Evolutionary conservation across 2,113 vertebrate species (phyloP), one percentile per base, ranked within the genome.

Genomic region (Hippotragus niger): DNA sequence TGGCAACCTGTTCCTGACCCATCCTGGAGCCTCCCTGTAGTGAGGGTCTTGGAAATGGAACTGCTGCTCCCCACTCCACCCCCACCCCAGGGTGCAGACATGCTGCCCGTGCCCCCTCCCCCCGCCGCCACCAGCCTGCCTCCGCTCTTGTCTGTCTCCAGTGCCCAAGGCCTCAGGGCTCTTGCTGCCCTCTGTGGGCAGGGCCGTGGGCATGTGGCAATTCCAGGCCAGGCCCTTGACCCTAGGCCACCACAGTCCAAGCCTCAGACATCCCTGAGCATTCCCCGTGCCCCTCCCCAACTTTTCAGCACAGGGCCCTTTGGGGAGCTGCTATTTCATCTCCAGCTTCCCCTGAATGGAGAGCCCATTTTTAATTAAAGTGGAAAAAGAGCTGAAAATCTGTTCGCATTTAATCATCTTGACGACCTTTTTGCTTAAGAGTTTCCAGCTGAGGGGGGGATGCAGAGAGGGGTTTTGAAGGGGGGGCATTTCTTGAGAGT

Each of bases 391-490:
- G 94, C 95, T 98, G 97, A 98, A 98, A 98, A 98, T 97, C 97
- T 97, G 98, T 97, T 98, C 78, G 94, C 98, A 98, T 98, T 98
- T 98, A 98, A 98, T 98, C 98, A 98, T 98, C 97, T 97, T 98
- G 98, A 98, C 93, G 98, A 98, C 98, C 98, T 98, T 98, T 98
- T 97, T 97, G 98, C 98, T 98, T 98, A 98, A 98, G 98, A 98
- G 98, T 97, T 98, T 98, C 98, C 98, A 98, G 96, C 95, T 98
- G 95, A 80, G 97, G 57, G 80, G 96, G 50, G 47, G 9, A 52
- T 31, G 36, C 5, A 9, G 36, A 14, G 50, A n/a, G 50, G 45
- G 58, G 31, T 29, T n/a, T 53, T 53, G 33, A 82, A 21, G 12
- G 13, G 64, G 53, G 76, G 57, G 50, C 93, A 36, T 95, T 96